A percentile compares a stretch with the other conserved stretches of the same genome.
Conservation (phyloP, 2,113 vertebrate species). For the Dasypus novemcinctus region DNA sequence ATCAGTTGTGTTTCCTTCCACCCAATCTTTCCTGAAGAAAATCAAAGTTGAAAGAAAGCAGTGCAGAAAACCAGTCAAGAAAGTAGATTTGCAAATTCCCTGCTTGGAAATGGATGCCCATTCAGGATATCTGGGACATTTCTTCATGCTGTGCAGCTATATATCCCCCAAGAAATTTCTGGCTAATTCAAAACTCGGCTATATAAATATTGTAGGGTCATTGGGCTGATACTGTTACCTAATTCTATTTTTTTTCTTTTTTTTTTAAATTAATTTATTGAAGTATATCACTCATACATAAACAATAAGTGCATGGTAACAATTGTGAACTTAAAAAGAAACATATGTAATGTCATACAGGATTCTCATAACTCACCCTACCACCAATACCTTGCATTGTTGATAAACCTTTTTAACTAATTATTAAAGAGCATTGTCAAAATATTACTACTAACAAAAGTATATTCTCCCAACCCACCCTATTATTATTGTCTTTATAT, state of each 20-base stretch:
- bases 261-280: too few relatives aligned
- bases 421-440: too few relatives aligned
- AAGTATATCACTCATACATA: too few relatives aligned
- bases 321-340: too few relatives aligned
- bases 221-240: neutral
- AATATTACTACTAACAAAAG: too few relatives aligned
- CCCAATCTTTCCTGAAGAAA: neutral
- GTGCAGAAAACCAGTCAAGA: neutral
- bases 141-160: neutral
- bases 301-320: too few relatives aligned
- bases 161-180: neutral
- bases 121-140: neutral
- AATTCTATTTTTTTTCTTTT: conserved; percentile 58
- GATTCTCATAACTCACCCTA: too few relatives aligned
- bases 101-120: neutral
- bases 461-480: too few relatives aligned
- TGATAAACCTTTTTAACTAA: too few relatives aligned
- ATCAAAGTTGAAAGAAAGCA: neutral
- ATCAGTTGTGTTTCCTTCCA: neutral
- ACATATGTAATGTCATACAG: too few relatives aligned
- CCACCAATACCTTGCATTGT: too few relatives aligned
- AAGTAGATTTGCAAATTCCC: neutral
- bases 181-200: neutral
- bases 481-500: too few relatives aligned
- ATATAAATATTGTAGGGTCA: neutral